A percentile compares a stretch with the other conserved stretches of the same genome.
These are phyloP conservation scores for Carduelis carduelis DNA, from an alignment of 2,797 vertebrate genomes.

Conservation along the genomic window DNA sequence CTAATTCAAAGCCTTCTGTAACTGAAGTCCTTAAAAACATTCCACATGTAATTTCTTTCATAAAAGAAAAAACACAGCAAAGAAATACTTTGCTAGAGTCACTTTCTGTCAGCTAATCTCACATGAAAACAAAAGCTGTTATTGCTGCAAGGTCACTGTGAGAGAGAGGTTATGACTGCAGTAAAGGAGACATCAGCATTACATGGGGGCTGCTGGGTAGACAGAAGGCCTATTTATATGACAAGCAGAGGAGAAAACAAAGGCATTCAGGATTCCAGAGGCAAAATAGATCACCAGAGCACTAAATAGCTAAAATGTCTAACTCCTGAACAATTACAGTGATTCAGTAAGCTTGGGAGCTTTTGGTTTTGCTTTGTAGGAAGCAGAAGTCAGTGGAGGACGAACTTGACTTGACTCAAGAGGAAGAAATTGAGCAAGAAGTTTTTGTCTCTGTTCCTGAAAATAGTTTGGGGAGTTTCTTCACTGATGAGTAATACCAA, in stretches of 20 bases:
- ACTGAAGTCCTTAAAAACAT: background rate
- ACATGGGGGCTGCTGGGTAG: slow-evolving; percentile 1
- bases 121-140: slow-evolving; percentile 6
- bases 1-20: background rate
- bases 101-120: slow-evolving; percentile 3
- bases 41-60: background rate
- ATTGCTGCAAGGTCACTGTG: background rate
- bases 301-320: slow-evolving; percentile 38
- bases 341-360: slow-evolving; percentile 17
- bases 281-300: slow-evolving; percentile 40
- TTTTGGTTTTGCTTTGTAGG: slow-evolving; percentile 20
- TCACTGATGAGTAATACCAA: background rate
- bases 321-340: background rate
- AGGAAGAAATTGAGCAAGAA: background rate
- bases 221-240: slow-evolving; percentile 51
- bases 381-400: slow-evolving; percentile 8
- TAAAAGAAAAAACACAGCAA: background rate
- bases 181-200: slow-evolving; percentile 2
- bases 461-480: background rate
- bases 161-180: background rate
- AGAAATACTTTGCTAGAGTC: background rate
- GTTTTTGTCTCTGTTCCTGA: background rate
- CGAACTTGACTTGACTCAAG: background rate
- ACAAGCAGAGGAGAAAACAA: background rate
- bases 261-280: slow-evolving; percentile 11